phyloP scores from a whole-genome alignment of 37 sponge, comb jelly and placozoan genomes.

The Ephydatia muelleri region DNA sequence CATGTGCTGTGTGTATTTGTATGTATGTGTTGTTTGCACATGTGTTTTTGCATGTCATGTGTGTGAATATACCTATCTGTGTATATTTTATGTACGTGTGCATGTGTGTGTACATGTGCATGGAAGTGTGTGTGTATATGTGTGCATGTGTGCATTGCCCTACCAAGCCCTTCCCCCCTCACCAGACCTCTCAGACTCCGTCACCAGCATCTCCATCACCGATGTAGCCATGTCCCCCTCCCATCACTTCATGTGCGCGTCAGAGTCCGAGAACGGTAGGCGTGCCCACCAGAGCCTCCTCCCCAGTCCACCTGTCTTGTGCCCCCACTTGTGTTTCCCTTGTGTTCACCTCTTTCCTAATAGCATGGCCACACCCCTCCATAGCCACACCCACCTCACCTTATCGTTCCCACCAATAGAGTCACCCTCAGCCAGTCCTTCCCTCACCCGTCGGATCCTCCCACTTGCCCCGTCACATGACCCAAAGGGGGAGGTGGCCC shows the following conservation, averaged over 20 bases:
- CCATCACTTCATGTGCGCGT: background rate
- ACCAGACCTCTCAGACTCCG: background rate
- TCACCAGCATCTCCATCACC: background rate
- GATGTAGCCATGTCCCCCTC: background rate
- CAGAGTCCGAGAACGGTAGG: background rate
- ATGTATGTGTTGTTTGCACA: background rate
- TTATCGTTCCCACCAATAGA: background rate
- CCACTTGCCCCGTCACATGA: background rate
- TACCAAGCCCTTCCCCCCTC: background rate
- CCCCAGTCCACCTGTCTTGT: background rate
- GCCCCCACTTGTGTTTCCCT: background rate
- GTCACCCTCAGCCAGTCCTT: background rate
- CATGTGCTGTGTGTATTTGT: background rate
- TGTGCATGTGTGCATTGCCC: background rate
- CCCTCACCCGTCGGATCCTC: background rate
- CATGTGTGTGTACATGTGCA: too few species aligned
- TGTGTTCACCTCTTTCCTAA: background rate
- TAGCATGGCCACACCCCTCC: background rate
- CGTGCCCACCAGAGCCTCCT: background rate
- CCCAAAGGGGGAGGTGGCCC: background rate
- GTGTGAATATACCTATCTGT: too few species aligned
- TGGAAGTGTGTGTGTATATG: too few species aligned
- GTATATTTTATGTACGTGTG: too few species aligned
- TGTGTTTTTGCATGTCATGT: too few species aligned
- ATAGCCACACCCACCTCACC: too few species aligned